A percentile compares a stretch with the other conserved stretches of the same genome.
phyloP scores from a whole-genome alignment of 2,888 invertebrate genomes.

The Drosophila pegasa region DNA sequence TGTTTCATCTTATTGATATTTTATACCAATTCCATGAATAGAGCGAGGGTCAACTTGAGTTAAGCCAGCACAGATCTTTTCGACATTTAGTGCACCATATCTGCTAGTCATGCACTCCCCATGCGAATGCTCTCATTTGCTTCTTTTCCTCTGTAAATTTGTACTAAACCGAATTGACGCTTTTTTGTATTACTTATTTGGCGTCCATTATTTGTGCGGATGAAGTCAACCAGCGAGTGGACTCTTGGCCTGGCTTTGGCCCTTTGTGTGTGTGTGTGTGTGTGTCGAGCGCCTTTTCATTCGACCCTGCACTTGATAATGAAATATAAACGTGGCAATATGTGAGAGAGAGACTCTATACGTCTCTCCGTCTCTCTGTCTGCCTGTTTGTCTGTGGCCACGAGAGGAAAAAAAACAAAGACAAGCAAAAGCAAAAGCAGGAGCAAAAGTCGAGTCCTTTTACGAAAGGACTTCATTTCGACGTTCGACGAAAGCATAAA shows the following conservation, averaged over 20 bases:
- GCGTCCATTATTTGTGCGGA: constrained; percentile 70
- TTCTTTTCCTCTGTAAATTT: constrained; percentile 56
- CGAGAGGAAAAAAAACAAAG: constrained; percentile 15
- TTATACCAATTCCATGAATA: too few relatives aligned
- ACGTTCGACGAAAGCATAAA: constrained; percentile 75
- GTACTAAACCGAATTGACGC: constrained; percentile 73
- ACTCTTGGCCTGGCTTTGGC: constrained; percentile 31
- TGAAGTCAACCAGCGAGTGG: constrained; percentile 54
- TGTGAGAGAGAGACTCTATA: constrained; percentile 33
- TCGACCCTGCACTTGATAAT: constrained; percentile 70
- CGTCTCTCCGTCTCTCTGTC: constrained; percentile 13
- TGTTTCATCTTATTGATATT: too few relatives aligned
- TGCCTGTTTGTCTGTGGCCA: constrained; percentile 20
- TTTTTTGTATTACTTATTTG: constrained; percentile 77
- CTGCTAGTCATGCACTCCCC: not conserved
- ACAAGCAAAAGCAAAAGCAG: constrained; percentile 1
- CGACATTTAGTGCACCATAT: not conserved
- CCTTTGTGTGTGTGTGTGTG: constrained; percentile 14
- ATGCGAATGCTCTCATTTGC: not conserved
- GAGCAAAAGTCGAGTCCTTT: constrained; percentile 21
- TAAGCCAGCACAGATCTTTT: not conserved
- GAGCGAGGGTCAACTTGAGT: too few relatives aligned
- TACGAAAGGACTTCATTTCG: constrained; percentile 56
- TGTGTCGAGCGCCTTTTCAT: constrained; percentile 52
- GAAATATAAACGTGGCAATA: constrained; percentile 69